Evolutionary conservation across 2,113 vertebrate genomes (phyloP).

Genomic region (Passer montanus): DNA sequence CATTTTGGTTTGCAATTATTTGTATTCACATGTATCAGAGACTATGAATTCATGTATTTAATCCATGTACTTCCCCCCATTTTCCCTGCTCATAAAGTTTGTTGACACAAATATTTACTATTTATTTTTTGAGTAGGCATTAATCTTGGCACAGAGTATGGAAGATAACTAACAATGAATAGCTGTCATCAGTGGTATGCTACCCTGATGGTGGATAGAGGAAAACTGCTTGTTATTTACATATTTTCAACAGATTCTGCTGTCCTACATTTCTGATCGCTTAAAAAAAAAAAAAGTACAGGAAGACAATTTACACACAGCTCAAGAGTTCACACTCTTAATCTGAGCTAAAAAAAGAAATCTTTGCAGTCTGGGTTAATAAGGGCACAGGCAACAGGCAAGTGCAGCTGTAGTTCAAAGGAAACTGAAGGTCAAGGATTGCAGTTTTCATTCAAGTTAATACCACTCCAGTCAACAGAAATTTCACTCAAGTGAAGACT

Average conservation of each 20-base stretch:
- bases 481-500: neutral
- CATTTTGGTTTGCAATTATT: neutral
- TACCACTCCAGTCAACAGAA: neutral
- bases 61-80: neutral
- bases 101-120: neutral
- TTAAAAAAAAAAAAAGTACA: neutral
- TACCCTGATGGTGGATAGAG: neutral
- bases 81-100: neutral
- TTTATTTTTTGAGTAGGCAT: neutral
- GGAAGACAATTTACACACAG: neutral
- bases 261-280: neutral
- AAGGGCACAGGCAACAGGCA: neutral
- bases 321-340: constrained; percentile 28
- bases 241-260: neutral
- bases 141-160: neutral
- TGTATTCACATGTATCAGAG: neutral
- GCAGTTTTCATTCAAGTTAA: neutral
- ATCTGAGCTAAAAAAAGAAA: constrained; percentile 59
- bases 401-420: neutral
- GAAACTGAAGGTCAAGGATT: neutral
- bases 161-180: neutral
- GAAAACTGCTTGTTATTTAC: neutral
- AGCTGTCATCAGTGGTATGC: neutral
- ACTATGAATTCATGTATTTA: neutral
- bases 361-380: constrained; percentile 38